Evolutionary conservation across 2,888 invertebrate species (phyloP).

Genomic region (Acheta domesticus): DNA sequence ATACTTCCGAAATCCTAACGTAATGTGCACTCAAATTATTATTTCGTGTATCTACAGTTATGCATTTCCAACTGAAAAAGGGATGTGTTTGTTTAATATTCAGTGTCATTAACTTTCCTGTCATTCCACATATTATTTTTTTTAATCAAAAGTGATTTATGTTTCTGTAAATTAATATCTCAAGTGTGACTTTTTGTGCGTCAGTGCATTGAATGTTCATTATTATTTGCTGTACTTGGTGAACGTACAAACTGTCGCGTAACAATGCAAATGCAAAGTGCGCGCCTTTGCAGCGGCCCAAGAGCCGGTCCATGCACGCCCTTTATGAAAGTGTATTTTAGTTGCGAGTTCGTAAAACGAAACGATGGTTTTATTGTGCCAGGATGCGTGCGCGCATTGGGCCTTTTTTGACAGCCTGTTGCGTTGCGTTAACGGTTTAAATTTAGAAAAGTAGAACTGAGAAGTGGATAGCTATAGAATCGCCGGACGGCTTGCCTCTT

Average conservation of each 20-base stretch:
- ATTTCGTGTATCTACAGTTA: background rate
- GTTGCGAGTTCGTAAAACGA: background rate
- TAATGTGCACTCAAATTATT: background rate
- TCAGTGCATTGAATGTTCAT: too few species aligned
- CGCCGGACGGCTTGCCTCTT: constrained; percentile 24
- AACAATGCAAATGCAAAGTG: too few species aligned
- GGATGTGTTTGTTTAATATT: background rate
- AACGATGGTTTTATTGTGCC: background rate
- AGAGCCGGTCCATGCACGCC: background rate
- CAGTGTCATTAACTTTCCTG: background rate
- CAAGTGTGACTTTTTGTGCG: too few species aligned
- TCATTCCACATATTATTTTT: too few species aligned
- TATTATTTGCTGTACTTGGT: background rate
- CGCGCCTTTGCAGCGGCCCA: background rate
- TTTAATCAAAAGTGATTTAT: too few species aligned
- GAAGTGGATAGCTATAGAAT: constrained; percentile 24
- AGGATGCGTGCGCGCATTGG: background rate
- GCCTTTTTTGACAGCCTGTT: background rate
- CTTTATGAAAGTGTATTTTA: constrained; percentile 18
- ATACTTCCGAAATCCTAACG: background rate
- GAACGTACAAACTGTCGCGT: too few species aligned
- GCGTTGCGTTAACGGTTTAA: constrained; percentile 33
- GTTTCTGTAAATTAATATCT: too few species aligned
- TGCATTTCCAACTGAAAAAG: background rate
- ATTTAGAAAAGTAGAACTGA: constrained; percentile 35